phyloP scores from a whole-genome alignment of 1,140 invertebrate genomes.

The Drosophila persimilis region DNA sequence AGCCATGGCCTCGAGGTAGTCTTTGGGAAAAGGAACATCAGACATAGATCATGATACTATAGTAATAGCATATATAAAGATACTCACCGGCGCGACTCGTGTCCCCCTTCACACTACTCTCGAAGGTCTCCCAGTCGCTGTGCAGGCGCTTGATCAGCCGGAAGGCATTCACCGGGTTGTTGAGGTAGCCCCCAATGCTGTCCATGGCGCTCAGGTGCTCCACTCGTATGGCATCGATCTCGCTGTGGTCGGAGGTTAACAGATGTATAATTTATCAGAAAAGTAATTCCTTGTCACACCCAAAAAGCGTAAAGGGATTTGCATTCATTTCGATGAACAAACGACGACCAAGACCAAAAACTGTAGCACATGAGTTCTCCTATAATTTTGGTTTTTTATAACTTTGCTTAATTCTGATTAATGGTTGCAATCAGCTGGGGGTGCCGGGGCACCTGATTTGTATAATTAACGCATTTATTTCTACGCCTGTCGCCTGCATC shows the following conservation, averaged over 20 bases:
- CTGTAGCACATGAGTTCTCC: no score
- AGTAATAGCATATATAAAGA: not conserved
- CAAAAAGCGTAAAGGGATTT: conserved; percentile 28
- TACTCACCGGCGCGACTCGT: conserved; percentile 49
- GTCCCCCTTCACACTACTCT: conserved; percentile 51
- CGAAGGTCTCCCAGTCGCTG: conserved; percentile 91
- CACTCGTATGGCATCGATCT: conserved; percentile 87
- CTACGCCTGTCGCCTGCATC: conserved; percentile 45
- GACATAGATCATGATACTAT: not conserved
- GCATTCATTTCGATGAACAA: conserved; percentile 27
- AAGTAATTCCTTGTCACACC: conserved; percentile 35
- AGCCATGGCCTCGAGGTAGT: conserved; percentile 89
- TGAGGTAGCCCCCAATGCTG: conserved; percentile 92
- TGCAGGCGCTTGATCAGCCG: conserved; percentile 96
- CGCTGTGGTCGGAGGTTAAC: conserved; percentile 82
- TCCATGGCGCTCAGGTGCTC: conserved; percentile 91
- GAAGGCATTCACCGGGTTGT: conserved; percentile 98
- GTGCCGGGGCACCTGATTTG: conserved; percentile 19
- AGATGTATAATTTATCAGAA: conserved; percentile 44
- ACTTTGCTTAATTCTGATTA: conserved; percentile 6
- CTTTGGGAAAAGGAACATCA: conserved; percentile 76
- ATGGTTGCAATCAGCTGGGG: not conserved
- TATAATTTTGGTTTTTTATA: no score
- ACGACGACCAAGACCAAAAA: conserved; percentile 2
- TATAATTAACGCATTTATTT: conserved; percentile 54